These are phyloP conservation scores for Periparus ater DNA, from an alignment of 2,797 vertebrate genomes.

Conservation along the genomic window DNA sequence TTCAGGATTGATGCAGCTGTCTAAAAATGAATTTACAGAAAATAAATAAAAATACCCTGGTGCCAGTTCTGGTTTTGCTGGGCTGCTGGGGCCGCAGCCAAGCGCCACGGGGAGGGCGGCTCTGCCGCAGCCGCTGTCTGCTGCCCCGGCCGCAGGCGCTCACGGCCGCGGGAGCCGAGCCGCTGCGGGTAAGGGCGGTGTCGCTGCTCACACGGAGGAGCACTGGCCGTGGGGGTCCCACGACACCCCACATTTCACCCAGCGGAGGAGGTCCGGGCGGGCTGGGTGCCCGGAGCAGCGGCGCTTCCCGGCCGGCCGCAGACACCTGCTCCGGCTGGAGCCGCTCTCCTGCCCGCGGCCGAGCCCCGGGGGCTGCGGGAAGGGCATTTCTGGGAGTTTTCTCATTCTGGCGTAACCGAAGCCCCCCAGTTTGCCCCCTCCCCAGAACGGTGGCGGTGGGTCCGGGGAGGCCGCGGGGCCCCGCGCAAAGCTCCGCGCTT, in stretches of 20 bases:
- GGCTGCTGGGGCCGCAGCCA: neutral
- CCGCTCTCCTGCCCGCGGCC: neutral
- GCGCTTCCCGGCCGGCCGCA: neutral
- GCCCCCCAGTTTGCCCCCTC: fast-evolving
- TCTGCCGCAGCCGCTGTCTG: neutral
- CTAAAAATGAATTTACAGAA: neutral
- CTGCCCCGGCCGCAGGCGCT: neutral
- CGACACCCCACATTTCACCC: neutral
- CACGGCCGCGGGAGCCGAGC: neutral
- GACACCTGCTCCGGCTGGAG: slow-evolving; percentile 16
- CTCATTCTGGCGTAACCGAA: neutral
- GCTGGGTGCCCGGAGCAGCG: neutral
- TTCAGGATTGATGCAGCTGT: neutral
- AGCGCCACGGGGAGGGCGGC: neutral
- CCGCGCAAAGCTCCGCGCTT: neutral
- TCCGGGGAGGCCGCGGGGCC: neutral
- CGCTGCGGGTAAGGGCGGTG: neutral
- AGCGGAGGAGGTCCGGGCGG: neutral
- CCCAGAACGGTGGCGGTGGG: neutral
- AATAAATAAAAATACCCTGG: neutral
- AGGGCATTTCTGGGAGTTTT: neutral
- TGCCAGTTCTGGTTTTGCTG: neutral
- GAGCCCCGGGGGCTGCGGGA: neutral
- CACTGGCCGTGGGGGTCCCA: neutral
- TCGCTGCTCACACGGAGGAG: neutral